These are phyloP conservation scores for Orthosia incerta DNA, from an alignment of 2,888 invertebrate species.

Conservation along the genomic window DNA sequence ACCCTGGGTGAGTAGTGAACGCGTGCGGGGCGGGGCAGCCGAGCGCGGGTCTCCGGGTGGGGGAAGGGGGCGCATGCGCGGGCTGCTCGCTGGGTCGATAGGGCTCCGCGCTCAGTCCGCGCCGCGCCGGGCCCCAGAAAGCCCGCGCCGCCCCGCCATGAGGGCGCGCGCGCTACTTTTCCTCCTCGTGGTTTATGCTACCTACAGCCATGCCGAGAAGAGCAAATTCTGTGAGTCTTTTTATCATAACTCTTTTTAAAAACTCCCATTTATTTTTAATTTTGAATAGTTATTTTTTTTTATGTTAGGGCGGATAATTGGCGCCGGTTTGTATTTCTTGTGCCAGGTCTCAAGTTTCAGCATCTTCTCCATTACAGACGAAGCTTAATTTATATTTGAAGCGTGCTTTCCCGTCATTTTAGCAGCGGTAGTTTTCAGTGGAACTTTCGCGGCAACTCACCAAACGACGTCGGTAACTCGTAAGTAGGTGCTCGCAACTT, in stretches of 20 bases:
- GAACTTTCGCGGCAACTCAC: conserved; percentile 55
- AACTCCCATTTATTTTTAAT: background rate
- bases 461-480: conserved; percentile 8
- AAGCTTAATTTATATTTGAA: background rate
- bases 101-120: conserved; percentile 74
- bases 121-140: conserved; percentile 77
- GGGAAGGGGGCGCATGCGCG: conserved; percentile 60
- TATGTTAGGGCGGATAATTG: conserved; percentile 14
- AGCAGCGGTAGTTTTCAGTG: conserved; percentile 1
- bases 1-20: conserved; percentile 51
- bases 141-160: conserved; percentile 88
- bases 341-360: conserved; percentile 28
- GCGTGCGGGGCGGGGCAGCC: conserved; percentile 57
- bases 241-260: conserved; percentile 13
- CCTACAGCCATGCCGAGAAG: conserved; percentile 85
- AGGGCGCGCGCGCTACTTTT: conserved; percentile 84
- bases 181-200: conserved; percentile 80
- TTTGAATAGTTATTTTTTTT: background rate
- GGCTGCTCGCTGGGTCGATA: conserved; percentile 70
- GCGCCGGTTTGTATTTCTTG: conserved; percentile 47
- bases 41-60: conserved; percentile 39
- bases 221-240: conserved; percentile 90
- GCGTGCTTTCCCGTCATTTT: conserved; percentile 16
- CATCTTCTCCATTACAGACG: conserved; percentile 8
- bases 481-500: conserved; percentile 25